A percentile compares a stretch with the other conserved stretches of the same genome.
Evolutionary conservation across 2,113 vertebrate genomes (phyloP).

Genomic region (Lamprologus tigripictilis): DNA sequence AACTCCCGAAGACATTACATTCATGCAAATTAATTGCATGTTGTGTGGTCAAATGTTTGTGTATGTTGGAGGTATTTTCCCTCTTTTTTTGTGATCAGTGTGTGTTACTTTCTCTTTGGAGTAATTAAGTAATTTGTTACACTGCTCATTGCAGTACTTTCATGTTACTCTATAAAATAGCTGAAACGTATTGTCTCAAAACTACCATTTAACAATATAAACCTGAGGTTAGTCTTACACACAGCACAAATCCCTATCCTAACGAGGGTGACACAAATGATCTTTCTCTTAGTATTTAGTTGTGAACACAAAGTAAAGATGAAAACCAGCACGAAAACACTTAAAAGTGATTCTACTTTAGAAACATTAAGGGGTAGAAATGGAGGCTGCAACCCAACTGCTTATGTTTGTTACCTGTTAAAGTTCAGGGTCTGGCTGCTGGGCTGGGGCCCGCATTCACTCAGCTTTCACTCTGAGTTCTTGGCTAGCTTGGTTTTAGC

Average conservation of each 20-base stretch:
- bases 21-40: background rate
- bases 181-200: background rate
- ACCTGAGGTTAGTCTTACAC: background rate
- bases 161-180: background rate
- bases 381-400: background rate
- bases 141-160: background rate
- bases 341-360: background rate
- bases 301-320: background rate
- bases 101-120: background rate
- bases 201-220: background rate
- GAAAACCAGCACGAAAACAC: background rate
- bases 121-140: background rate
- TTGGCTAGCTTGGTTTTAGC: background rate
- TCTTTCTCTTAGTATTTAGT: background rate
- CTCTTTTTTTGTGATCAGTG: background rate
- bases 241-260: background rate
- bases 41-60: background rate
- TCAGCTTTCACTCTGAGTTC: background rate
- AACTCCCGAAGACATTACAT: background rate
- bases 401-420: background rate
- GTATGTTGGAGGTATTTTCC: background rate
- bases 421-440: background rate
- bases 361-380: background rate
- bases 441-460: background rate
- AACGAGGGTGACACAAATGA: background rate